Base-by-base conservation (phyloP, 2,888 invertebrate species). In the Buathra laborator region DNA sequence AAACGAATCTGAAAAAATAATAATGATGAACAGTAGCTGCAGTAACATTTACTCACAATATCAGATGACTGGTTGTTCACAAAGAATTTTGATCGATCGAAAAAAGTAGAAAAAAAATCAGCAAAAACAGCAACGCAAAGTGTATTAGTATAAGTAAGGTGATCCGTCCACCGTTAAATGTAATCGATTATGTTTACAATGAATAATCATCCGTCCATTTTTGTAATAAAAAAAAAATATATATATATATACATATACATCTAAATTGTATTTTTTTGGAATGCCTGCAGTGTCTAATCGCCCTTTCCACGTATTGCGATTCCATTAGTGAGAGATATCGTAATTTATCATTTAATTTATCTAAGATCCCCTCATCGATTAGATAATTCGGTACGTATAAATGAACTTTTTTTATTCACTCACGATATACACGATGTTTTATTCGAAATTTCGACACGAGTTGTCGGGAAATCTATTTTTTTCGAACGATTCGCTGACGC, bases 171-270 rank as follows among this genome's bases (percentile, higher is more conserved):
- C 32, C 51, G 67, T 72, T 71, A n/a, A 53, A 44, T 68, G 44
- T 44, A 56, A 75, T n/a, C 68, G 43, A 67, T 16, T 44, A 32
- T 29, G 43, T 59, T 76, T 53, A 19, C 56, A 19, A 53, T 24
- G 68, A 51, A 64, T 46, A 75, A 72, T 62, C 9, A 56, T 56
- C 5, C 53, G 75, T 74, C 10, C 51, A 51, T 44, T 53, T 62
- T 83, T 78, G 10, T 19, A 79, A 75, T 70, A 76, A 80, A 79
- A 43, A 14, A 32, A 80, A 76, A 51, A 43, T 14, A 37, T 14
- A 64, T 6, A 43, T 12, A 59, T 59, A 59, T 29, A 32, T 62
- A 70, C 70, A 29, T 59, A 32, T 62, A 70, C 74, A 68, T 72
- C 14, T 83, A 64, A 48, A 70, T 79, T 78, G 29, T 48, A 59